Evolutionary conservation across 2,797 vertebrate genomes (phyloP), one percentile per base, ranked within the genome.

Genomic region (Brachyalestes nurse): DNA sequence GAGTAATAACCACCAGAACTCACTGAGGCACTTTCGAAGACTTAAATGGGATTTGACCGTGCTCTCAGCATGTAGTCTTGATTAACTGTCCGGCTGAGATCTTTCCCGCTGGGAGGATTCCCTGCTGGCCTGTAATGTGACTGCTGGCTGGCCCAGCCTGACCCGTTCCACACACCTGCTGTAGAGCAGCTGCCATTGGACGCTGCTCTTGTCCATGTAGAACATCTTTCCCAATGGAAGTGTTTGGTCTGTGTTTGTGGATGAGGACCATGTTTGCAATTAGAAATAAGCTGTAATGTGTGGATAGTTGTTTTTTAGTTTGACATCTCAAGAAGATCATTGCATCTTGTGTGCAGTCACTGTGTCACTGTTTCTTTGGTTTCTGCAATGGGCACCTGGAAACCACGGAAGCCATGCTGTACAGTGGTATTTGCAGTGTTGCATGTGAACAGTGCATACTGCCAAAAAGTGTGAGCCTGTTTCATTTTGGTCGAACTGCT

Each of bases 381-480:
- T 16, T 58, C 28, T 55, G 21, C 13, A 66, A 13, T 60, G 42
- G 53, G 12, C 71, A 58, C 17, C 64, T 72, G 28, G 70, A 78
- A 60, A 13, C 21, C 55, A 28, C 28, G 69, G 70, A 2, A 61
- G 1, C 12, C 10, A 1, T 51, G 23, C 28, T 47, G 25, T 34
- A 9, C 65, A 34, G 38, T 28, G 1, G 40, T 28, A 61, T 58
- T 8, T 53, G 64, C 49, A 71, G 17, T 47, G 65, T 71, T 75
- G 72, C 77, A 79, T 79, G 47, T 65, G 70, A 75, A 71, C 21
- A 40, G 45, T 75, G 13, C 45, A 49, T 17, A 60, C 65, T 57
- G 42, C n/a, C 60, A 75, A 76, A 3, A 14, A 42, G 17, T 25
- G n/a, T 23, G 61, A 21, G 38, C 17, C 66, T 82, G 25, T 55